Percentiles rank a stretch among this genome's conserved stretches.
These are phyloP conservation scores for Poecilia gillii DNA, from an alignment of 2,797 vertebrate genomes.

Conservation along the genomic window DNA sequence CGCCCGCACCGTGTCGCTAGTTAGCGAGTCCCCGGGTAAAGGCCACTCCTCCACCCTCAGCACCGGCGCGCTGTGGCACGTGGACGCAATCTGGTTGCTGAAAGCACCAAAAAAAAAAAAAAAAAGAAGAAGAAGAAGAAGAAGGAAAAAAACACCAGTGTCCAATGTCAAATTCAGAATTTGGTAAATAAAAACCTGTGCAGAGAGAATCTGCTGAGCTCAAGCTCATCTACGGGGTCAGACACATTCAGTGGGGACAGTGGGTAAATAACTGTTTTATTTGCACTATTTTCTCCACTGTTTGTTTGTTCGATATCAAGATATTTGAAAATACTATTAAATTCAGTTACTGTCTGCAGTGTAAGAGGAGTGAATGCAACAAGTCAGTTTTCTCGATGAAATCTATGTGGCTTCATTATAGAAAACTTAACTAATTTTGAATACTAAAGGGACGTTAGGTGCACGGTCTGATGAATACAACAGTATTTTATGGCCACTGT, in stretches of 20 bases:
- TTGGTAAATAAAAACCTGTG: not conserved
- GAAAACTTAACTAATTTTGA: not conserved
- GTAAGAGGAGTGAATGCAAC: too few species aligned
- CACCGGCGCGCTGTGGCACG: constrained; percentile 85
- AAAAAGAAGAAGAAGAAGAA: not conserved
- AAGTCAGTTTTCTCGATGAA: too few species aligned
- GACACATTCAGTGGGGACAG: not conserved
- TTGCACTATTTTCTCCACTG: too few species aligned
- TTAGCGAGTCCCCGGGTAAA: constrained; percentile 85
- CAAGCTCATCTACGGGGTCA: too few species aligned
- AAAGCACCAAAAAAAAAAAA: constrained; percentile 21
- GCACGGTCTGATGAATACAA: too few species aligned
- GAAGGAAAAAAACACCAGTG: constrained; percentile 1
- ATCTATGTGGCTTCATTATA: too few species aligned
- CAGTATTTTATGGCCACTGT: too few species aligned
- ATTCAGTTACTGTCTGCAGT: too few species aligned
- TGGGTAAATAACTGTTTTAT: not conserved
- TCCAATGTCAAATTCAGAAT: not conserved
- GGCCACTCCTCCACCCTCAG: constrained; percentile 95
- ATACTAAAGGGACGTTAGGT: not conserved
- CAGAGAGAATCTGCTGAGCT: too few species aligned
- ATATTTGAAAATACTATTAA: too few species aligned
- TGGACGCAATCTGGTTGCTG: constrained; percentile 82
- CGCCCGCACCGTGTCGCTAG: constrained; percentile 86
- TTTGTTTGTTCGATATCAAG: too few species aligned